phyloP scores from a whole-genome alignment of 2,113 vertebrate species.

The Marmota monax region DNA sequence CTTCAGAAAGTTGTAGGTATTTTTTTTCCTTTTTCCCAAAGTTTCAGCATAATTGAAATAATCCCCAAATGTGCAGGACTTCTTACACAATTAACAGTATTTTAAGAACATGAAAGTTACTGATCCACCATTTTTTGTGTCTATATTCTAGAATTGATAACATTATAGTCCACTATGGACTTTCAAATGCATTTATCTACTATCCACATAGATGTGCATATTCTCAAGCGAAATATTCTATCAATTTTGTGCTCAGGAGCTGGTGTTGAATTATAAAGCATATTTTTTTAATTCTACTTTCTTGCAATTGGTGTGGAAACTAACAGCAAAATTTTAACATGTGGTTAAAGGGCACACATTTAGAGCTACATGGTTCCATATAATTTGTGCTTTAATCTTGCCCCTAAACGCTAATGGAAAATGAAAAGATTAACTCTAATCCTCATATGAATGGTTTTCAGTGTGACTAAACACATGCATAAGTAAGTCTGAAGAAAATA shows the following conservation, averaged over 20 bases:
- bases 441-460: not conserved
- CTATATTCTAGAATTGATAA: not conserved
- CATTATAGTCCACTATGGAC: not conserved
- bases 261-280: not conserved
- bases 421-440: slow-evolving; percentile 65
- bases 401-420: not conserved
- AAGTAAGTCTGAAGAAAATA: not conserved
- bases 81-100: not conserved
- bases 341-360: not conserved
- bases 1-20: not conserved
- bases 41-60: not conserved
- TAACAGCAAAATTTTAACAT: not conserved
- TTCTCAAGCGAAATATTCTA: not conserved
- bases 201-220: not conserved
- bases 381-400: slow-evolving; percentile 54
- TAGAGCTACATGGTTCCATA: not conserved
- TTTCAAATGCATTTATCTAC: not conserved
- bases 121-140: not conserved
- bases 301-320: not conserved
- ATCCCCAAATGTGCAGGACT: not conserved
- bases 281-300: not conserved
- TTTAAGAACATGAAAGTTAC: not conserved
- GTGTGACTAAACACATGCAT: not conserved
- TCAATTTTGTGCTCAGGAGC: not conserved
- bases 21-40: not conserved